Base-by-base conservation (phyloP, 2,113 vertebrate genomes). In the Hoplias malabaricus region DNA sequence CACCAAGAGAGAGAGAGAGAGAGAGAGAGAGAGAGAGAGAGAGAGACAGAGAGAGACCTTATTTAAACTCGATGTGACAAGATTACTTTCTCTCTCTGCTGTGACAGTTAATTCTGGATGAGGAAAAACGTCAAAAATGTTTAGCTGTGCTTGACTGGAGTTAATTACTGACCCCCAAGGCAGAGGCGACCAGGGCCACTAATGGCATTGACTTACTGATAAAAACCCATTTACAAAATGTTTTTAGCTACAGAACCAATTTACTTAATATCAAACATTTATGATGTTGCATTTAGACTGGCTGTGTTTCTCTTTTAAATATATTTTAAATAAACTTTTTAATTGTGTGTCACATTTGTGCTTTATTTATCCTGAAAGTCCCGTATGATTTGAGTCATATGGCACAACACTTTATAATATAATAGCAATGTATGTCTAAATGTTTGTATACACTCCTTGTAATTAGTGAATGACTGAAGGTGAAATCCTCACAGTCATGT, bases 111-210 rank as follows among this genome's bases (percentile, higher is more conserved):
- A 96, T 96, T 96, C 94, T 94, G 94, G 92, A 96, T 92, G 90
- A 96, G 93, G 93, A 96, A 94, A 95, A 95, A 95, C 94, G 95
- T 98, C 96, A 96, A 95, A 97, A 97, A 95, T 96, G 92, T 95
- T 98, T 98, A 98, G 95, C 93, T 93, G 94, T 93, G 96, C 95
- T 95, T 94, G 93, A 93, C 90, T 92, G 93, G 94, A 98, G 94
- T 98, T 98, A 96, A 98, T 98, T 96, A 96, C 93, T 89, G 92
- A 91, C 93, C 94, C 73, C 95, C 62, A 88, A 90, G 94, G 94
- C 94, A 90, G 91, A 88, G 90, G 91, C 92, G 92, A 93, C 92
- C 94, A 86, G 91, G 88, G 86, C 92, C 90, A 91, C 93, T 97
- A 97, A 98, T 98, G 94, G 94, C 92, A 93, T 91, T 93, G 93